Evolutionary conservation across 2,888 invertebrate species (phyloP).

Genomic region (Neria commutata): DNA sequence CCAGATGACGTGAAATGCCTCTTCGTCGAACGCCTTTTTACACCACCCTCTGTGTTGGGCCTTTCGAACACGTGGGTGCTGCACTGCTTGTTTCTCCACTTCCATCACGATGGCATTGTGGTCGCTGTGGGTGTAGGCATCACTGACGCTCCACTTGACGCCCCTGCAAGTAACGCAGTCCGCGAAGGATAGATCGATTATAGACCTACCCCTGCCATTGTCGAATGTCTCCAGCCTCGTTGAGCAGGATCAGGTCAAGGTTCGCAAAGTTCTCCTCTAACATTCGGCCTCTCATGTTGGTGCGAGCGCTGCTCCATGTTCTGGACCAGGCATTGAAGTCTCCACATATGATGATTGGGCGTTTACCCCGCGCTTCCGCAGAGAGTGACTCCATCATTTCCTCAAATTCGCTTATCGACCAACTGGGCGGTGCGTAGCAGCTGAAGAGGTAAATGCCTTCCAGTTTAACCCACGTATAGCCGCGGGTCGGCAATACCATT

Average conservation of each 20-base stretch:
- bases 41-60: background rate
- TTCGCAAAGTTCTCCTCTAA: background rate
- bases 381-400: background rate
- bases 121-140: background rate
- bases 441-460: slow-evolving; percentile 7
- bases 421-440: slow-evolving; percentile 14
- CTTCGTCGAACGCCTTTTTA: too few relatives aligned
- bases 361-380: background rate
- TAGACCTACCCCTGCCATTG: background rate
- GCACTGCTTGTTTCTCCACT: background rate
- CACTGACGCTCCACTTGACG: background rate
- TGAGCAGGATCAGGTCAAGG: background rate
- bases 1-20: background rate
- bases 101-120: background rate
- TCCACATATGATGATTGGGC: slow-evolving; percentile 1
- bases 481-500: too few relatives aligned
- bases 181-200: background rate
- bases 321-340: slow-evolving; percentile 15
- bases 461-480: slow-evolving; percentile 3
- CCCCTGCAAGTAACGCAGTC: background rate
- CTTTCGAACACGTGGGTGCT: background rate
- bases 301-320: slow-evolving; percentile 10
- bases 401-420: background rate
- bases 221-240: background rate
- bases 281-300: background rate